A percentile compares a stretch with the other conserved stretches of the same genome.
Evolutionary conservation across 64 coral and sea anemone genomes (phyloP).

Genomic region (Pachyseris speciosa): DNA sequence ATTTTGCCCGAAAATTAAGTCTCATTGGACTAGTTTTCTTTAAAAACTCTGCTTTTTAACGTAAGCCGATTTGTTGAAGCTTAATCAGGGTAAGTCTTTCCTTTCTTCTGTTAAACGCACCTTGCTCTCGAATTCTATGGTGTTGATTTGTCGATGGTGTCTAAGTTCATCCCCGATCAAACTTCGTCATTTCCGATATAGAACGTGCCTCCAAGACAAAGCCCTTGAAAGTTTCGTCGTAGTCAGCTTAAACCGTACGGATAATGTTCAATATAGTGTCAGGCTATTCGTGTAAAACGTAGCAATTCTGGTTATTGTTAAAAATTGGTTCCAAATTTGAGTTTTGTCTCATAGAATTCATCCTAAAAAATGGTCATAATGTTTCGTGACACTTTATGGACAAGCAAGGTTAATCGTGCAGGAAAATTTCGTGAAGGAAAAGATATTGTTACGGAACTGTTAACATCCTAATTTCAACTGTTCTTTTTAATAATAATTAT

Average conservation of each 20-base stretch:
- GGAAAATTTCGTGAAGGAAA: not conserved
- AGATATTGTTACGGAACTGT: not conserved
- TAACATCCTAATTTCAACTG: not conserved
- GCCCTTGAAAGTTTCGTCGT: not conserved
- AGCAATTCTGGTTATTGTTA: not conserved
- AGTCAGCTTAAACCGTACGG: not conserved
- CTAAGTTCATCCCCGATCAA: not conserved
- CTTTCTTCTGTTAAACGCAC: not conserved
- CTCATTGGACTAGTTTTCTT: no score
- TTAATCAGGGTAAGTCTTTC: not conserved
- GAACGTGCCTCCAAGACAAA: not conserved
- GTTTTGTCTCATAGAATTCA: not conserved
- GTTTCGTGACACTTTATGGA: conserved; percentile 27
- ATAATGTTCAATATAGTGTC: not conserved
- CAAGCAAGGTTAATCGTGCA: not conserved
- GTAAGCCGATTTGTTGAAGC: not conserved
- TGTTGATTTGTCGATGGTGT: not conserved
- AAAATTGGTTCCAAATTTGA: not conserved
- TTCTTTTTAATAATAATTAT: no score
- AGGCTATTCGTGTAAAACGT: no score
- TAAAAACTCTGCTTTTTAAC: not conserved
- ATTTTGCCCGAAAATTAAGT: no score
- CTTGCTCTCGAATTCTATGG: not conserved
- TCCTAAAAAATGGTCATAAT: not conserved
- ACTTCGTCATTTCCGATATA: not conserved